Evolutionary conservation across 2,113 vertebrate species (phyloP).

Genomic region (Dolichallabes microphthalmus): DNA sequence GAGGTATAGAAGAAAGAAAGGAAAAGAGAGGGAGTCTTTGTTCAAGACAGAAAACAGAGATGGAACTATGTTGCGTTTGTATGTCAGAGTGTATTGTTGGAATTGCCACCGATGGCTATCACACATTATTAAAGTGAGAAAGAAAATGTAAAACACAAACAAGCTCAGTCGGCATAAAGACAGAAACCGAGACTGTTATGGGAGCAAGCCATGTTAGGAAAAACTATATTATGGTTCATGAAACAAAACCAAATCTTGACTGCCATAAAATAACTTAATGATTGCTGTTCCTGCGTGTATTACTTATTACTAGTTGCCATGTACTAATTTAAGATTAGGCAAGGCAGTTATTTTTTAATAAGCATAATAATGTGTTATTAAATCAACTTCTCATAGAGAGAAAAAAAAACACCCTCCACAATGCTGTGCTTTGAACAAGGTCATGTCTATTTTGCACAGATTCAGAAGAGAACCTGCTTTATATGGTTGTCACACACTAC

Average conservation of each 20-base stretch:
- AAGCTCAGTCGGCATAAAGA: background rate
- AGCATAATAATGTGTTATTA: background rate
- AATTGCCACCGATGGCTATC: background rate
- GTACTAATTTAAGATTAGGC: background rate
- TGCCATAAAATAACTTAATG: background rate
- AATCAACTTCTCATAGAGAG: background rate
- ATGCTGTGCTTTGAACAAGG: conserved; percentile 19
- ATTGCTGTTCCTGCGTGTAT: background rate
- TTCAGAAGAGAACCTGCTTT: background rate
- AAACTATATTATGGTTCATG: background rate
- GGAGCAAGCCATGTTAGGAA: background rate
- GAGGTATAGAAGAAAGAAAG: conserved; percentile 48
- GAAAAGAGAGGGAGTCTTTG: conserved; percentile 40
- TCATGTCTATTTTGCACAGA: background rate
- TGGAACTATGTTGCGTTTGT: conserved; percentile 18
- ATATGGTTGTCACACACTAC: conserved; percentile 9
- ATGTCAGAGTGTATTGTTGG: conserved; percentile 9
- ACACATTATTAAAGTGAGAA: background rate
- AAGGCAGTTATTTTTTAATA: background rate
- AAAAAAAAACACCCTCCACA: background rate
- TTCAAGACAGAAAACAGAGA: conserved; percentile 28
- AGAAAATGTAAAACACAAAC: background rate
- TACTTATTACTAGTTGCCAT: background rate
- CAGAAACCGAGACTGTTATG: background rate
- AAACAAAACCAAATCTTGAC: background rate